phyloP scores from a whole-genome alignment of 2,797 vertebrate genomes.

The Champsocephalus esox region DNA sequence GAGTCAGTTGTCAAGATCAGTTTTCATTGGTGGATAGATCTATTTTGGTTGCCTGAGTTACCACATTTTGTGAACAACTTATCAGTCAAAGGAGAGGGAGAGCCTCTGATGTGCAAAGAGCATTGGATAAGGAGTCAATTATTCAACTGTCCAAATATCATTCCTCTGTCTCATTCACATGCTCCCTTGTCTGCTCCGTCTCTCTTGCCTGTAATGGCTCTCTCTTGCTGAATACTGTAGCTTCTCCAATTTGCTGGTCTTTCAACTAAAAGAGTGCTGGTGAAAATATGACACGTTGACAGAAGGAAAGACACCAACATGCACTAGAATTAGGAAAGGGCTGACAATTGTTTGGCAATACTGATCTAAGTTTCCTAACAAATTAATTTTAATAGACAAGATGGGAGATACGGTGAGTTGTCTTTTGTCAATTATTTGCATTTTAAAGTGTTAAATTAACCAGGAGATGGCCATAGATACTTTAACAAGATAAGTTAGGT shows the following conservation, averaged over 20 bases:
- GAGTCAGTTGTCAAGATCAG: slow-evolving; percentile 46
- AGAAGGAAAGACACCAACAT: slow-evolving; percentile 15
- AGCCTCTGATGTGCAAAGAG: slow-evolving; percentile 63
- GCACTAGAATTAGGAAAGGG: slow-evolving; percentile 17
- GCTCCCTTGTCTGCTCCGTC: slow-evolving; percentile 21
- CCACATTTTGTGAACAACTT: slow-evolving; percentile 64
- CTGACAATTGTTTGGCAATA: slow-evolving; percentile 14
- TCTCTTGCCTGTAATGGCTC: slow-evolving; percentile 28
- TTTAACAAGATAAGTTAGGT: not conserved
- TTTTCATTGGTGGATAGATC: slow-evolving; percentile 63
- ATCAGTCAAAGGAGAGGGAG: slow-evolving; percentile 61
- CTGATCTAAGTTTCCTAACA: slow-evolving; percentile 9
- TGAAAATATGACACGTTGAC: slow-evolving; percentile 19
- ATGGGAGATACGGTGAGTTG: not conserved
- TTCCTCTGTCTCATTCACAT: slow-evolving; percentile 52
- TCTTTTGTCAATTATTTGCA: slow-evolving; percentile 15
- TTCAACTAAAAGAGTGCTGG: slow-evolving; percentile 46
- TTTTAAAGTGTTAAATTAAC: not conserved
- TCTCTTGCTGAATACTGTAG: slow-evolving; percentile 39
- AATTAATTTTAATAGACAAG: not conserved
- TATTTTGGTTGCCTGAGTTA: slow-evolving; percentile 68
- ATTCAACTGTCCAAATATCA: slow-evolving; percentile 76
- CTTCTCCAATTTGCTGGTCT: slow-evolving; percentile 60
- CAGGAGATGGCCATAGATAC: not conserved
- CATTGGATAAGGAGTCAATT: slow-evolving; percentile 76